These are phyloP conservation scores for Lipophrys pholis DNA, from an alignment of 2,113 vertebrate species.

Conservation along the genomic window DNA sequence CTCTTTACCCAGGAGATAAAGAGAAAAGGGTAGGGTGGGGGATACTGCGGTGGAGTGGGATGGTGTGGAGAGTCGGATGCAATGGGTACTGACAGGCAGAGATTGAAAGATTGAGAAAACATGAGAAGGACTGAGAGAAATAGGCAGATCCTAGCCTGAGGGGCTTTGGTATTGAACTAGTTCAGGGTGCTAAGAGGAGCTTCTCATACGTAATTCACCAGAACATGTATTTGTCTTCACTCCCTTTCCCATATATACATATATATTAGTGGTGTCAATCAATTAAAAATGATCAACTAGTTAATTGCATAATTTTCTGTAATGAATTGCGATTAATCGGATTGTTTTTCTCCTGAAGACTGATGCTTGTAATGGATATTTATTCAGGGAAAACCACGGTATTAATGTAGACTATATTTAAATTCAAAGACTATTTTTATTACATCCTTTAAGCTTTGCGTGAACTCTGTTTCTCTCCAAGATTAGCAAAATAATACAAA, in stretches of 20 bases:
- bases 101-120: slow-evolving; percentile 53
- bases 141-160: slow-evolving; percentile 56
- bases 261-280: slow-evolving; percentile 1
- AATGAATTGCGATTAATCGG: too few relatives aligned
- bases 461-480: too few relatives aligned
- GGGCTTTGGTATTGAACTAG: slow-evolving; percentile 52
- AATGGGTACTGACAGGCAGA: slow-evolving; percentile 36
- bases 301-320: too few relatives aligned
- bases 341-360: too few relatives aligned
- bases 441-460: too few relatives aligned
- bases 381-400: too few relatives aligned
- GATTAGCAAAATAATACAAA: too few relatives aligned
- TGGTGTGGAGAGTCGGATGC: slow-evolving; percentile 3
- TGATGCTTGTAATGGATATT: too few relatives aligned
- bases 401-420: too few relatives aligned
- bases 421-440: too few relatives aligned
- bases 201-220: slow-evolving; percentile 60
- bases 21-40: slow-evolving; percentile 19
- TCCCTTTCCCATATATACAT: not conserved
- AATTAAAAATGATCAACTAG: too few relatives aligned
- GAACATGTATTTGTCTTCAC: not conserved
- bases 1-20: slow-evolving; percentile 40
- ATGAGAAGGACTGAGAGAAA: slow-evolving; percentile 41
- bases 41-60: slow-evolving; percentile 5
- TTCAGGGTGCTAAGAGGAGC: slow-evolving; percentile 26